These are phyloP conservation scores for Choloepus hoffmanni DNA, from an alignment of 2,113 vertebrate species.

Conservation along the genomic window DNA sequence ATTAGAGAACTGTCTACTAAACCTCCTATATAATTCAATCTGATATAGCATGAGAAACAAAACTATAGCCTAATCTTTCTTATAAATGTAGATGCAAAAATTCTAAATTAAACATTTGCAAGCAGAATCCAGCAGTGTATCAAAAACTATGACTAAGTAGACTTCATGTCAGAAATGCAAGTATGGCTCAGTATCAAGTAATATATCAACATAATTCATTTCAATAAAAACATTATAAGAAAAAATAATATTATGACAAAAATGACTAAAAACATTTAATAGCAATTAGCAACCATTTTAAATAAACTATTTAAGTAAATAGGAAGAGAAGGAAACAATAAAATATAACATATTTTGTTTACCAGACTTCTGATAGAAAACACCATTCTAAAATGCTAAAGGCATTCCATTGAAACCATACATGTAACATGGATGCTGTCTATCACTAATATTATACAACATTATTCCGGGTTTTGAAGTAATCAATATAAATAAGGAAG, in stretches of 20 bases:
- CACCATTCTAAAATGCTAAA: neutral
- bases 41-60: neutral
- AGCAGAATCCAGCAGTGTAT: neutral
- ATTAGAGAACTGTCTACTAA: neutral
- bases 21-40: neutral
- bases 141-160: neutral
- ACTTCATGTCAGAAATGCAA: neutral
- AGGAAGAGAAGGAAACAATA: neutral
- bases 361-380: neutral
- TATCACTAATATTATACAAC: neutral
- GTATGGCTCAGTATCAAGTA: neutral
- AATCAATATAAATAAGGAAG: neutral
- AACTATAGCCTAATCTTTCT: neutral
- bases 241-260: neutral
- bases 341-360: neutral
- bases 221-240: neutral
- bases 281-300: neutral
- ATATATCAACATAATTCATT: neutral
- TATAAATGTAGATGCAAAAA: neutral
- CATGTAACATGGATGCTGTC: neutral
- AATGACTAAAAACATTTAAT: neutral
- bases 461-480: neutral
- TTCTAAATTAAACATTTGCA: neutral
- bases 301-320: neutral
- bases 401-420: neutral